Conservation (phyloP, 1,140 invertebrate genomes). For the Drosophila funebris region DNA sequence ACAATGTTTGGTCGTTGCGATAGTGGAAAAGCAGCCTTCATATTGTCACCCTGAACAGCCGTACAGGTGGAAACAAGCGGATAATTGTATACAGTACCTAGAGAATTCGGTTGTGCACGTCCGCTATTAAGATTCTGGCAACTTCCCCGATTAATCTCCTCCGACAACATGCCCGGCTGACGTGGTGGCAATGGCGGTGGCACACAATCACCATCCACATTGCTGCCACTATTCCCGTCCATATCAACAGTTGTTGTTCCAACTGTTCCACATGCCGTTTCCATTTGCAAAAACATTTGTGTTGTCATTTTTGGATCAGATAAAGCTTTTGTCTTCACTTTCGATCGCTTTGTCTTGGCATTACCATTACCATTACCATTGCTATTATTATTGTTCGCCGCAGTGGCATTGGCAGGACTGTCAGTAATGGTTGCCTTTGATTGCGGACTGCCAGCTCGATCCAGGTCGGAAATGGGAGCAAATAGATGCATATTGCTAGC, state of each 20-base stretch:
- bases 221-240: conserved; percentile 7
- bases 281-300: conserved; percentile 83
- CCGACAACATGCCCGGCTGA: conserved; percentile 74
- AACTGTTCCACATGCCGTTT: conserved; percentile 47
- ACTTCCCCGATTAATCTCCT: conserved; percentile 69
- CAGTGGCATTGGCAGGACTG: conserved; percentile 3
- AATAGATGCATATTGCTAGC: conserved; percentile 47
- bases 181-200: conserved; percentile 82
- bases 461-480: conserved; percentile 77
- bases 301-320: conserved; percentile 84
- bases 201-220: conserved; percentile 58
- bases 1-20: conserved; percentile 85
- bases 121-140: conserved; percentile 66
- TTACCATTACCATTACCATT: conserved; percentile 43
- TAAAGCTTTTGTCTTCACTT: conserved; percentile 78
- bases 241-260: conserved; percentile 10
- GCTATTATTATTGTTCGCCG: too few species aligned
- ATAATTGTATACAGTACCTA: conserved; percentile 82
- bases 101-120: conserved; percentile 78
- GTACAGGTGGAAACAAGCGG: conserved; percentile 82
- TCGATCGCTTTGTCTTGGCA: conserved; percentile 69
- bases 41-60: conserved; percentile 77
- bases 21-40: conserved; percentile 79
- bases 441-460: conserved; percentile 63
- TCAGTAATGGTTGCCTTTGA: neutral